Percentiles rank a stretch among this genome's conserved stretches.
phyloP scores from a whole-genome alignment of 2,113 vertebrate species.

The Cisticola juncidis region DNA sequence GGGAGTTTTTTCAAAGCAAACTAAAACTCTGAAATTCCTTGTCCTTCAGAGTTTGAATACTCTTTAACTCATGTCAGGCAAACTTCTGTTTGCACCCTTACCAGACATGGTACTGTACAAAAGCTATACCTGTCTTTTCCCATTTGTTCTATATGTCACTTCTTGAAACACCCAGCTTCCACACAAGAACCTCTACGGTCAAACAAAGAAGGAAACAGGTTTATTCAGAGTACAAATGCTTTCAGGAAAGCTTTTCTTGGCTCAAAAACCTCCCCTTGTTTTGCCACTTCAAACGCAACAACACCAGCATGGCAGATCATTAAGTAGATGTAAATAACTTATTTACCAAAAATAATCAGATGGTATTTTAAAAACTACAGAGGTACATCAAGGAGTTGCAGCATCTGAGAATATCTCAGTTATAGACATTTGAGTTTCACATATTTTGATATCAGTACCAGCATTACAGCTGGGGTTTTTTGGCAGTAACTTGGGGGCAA shows the following conservation, averaged over 20 bases:
- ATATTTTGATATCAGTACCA: not conserved
- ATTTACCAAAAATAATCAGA: not conserved
- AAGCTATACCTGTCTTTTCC: not conserved
- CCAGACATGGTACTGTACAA: not conserved
- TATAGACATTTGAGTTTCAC: not conserved
- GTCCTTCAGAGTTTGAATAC: not conserved
- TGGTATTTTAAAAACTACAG: not conserved
- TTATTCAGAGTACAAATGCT: not conserved
- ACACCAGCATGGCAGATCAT: not conserved
- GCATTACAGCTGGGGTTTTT: fast-evolving
- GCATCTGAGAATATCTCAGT: not conserved
- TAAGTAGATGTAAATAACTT: not conserved
- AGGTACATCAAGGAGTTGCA: not conserved
- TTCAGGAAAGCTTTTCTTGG: not conserved
- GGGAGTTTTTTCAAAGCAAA: not conserved
- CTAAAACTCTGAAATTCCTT: not conserved
- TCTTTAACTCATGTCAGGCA: not conserved
- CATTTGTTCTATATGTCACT: not conserved
- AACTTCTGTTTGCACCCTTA: not conserved
- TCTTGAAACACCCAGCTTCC: not conserved
- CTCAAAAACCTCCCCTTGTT: not conserved
- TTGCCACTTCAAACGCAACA: not conserved
- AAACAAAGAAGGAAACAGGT: not conserved
- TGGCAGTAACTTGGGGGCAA: not conserved
- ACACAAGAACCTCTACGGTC: not conserved